Evolutionary conservation across 2,888 invertebrate genomes (phyloP), one percentile per base, ranked within the genome.

Genomic region (Prionchulus punctatus): DNA sequence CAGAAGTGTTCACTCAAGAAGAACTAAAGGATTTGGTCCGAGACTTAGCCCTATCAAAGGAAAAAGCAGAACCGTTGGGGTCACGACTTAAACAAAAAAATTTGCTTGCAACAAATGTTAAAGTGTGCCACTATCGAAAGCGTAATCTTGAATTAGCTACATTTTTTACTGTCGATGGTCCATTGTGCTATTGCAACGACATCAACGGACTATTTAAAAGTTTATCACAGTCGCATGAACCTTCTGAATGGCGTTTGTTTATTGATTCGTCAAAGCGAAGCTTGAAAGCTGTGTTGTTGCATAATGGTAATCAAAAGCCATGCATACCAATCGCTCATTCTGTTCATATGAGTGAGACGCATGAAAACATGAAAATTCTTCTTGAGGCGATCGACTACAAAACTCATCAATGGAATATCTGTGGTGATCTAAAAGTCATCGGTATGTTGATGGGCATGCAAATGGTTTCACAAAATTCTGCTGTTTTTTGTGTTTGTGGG

Each of bases 341-440:
- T 53, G 30, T 55, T 12, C 54, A 63, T 43, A 58, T 60, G 55
- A 36, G 18, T 36, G 36, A 36, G 18, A 36, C 36, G 7, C 36
- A 36, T 18, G 36, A 36, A 36, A 36, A 60, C 31, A 59, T 56
- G 57, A 57, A 58, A 55, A 23, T 55, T 2, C 23, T 62, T 31
- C 57, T 64, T 25, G 56, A 59, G 50, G 25, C 27, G 43, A 55
- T 60, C 43, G 50, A 57, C 30, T 64, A 60, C 57, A 28, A 56
- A n/a, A 31, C 57, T 51, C 36, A 61, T 43, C 23, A 56, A 12
- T 64, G 57, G 58, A 30, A 58, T 21, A 54, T 64, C 36, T 61
- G 59, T 58, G 60, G 55, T 26, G 61, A 61, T 54, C 42, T 64
- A 30, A 65, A 63, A 26, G 59, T 65, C 45, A 55, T 61, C 47